Conservation (phyloP, 2,797 vertebrate species). For the Pipistrellus pipistrellus region DNA sequence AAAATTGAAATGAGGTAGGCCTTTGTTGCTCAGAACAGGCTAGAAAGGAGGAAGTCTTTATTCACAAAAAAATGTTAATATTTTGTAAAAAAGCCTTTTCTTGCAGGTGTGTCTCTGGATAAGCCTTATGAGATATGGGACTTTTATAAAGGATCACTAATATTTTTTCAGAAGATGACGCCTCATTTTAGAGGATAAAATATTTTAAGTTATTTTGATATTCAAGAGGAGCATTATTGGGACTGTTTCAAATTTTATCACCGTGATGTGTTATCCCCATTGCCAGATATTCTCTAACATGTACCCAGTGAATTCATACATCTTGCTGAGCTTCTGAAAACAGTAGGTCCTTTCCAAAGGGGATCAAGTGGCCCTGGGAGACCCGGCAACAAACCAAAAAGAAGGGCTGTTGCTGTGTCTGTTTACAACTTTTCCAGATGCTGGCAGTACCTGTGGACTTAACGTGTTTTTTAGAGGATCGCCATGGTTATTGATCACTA, state of each 20-base stretch:
- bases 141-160: slow-evolving; percentile 95
- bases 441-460: slow-evolving; percentile 94
- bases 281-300: slow-evolving; percentile 91
- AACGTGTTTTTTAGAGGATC: slow-evolving; percentile 94
- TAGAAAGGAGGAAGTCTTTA: slow-evolving; percentile 89
- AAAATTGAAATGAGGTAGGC: slow-evolving; percentile 88
- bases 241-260: slow-evolving; percentile 93
- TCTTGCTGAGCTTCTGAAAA: slow-evolving; percentile 93
- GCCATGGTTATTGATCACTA: slow-evolving; percentile 93
- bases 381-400: slow-evolving; percentile 94
- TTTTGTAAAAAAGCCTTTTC: slow-evolving; percentile 96
- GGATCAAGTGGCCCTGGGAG: slow-evolving; percentile 92
- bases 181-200: slow-evolving; percentile 95
- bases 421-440: slow-evolving; percentile 91
- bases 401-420: slow-evolving; percentile 94
- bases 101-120: slow-evolving; percentile 96
- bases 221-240: slow-evolving; percentile 95
- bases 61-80: slow-evolving; percentile 93
- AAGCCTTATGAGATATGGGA: slow-evolving; percentile 94
- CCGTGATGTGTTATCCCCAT: slow-evolving; percentile 92
- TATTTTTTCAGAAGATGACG: slow-evolving; percentile 95
- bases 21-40: slow-evolving; percentile 87
- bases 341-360: slow-evolving; percentile 93
- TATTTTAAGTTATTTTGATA: slow-evolving; percentile 93
- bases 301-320: slow-evolving; percentile 91